These are phyloP conservation scores for Styela clava DNA, from an alignment of 23 tunicate genomes.

Conservation along the genomic window DNA sequence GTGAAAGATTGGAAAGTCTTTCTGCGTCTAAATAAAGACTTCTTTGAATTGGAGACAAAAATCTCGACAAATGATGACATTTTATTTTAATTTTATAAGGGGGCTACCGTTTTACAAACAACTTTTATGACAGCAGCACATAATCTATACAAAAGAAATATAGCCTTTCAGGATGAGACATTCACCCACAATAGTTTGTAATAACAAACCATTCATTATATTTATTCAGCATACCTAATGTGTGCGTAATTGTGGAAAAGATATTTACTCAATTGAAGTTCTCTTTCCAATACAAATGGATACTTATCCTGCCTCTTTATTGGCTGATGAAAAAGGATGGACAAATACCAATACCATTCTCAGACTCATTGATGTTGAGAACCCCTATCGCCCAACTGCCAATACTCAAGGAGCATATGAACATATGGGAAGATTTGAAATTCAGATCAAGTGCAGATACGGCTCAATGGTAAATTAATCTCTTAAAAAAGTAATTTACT, in stretches of 20 bases:
- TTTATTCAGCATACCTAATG: neutral
- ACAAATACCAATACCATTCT: neutral
- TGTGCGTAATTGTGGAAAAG: neutral
- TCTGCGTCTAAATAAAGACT: too few relatives aligned
- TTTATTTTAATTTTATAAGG: too few relatives aligned
- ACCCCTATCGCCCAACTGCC: neutral
- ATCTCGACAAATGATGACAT: too few relatives aligned
- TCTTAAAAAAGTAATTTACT: too few relatives aligned
- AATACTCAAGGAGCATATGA: neutral
- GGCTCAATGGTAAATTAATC: too few relatives aligned
- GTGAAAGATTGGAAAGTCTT: too few relatives aligned
- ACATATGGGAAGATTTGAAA: too few relatives aligned
- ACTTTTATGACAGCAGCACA: too few relatives aligned
- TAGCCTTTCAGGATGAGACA: neutral
- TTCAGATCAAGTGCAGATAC: too few relatives aligned
- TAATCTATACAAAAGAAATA: too few relatives aligned
- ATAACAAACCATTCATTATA: neutral
- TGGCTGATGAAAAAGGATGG: neutral
- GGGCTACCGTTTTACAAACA: too few relatives aligned
- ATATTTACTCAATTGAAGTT: neutral
- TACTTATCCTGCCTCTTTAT: neutral
- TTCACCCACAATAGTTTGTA: too few relatives aligned
- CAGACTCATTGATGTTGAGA: neutral
- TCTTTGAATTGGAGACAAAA: neutral
- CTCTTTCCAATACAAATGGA: neutral